Evolutionary conservation across 2,113 vertebrate genomes (phyloP), one percentile per base, ranked within the genome.

Genomic region (Nesogale talazaci): DNA sequence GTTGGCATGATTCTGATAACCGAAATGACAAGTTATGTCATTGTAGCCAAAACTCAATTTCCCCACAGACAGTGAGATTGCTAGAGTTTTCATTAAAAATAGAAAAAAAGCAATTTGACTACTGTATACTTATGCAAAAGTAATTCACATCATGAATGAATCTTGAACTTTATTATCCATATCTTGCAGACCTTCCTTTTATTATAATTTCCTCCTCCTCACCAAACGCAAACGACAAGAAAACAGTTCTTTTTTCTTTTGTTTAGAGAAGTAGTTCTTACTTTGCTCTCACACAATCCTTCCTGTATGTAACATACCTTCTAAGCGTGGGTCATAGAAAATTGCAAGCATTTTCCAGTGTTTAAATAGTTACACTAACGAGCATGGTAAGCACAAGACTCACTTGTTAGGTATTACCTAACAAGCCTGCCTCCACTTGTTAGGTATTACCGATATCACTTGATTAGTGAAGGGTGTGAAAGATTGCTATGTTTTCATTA

Each of bases 381-480:
- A 88, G n/a, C 19, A 20, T 89, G 81, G 63, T 76, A 63, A 67
- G 67, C 25, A 14, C 11, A 38, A 83, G 83, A 36, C 69, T 69
- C 82, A 79, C 92, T 92, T 96, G 92, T 91, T 90, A 57, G 89
- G 90, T 86, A 40, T 95, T 91, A 77, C 83, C 94, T 82, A 67
- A 80, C 78, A 42, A 96, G 75, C 91, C 77, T 97, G 94, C 31
- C 63, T 94, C 89, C 89, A 31, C 92, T 92, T 96, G 92, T 91
- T 90, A 57, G 89, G 90, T 86, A 40, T 95, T 91, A 77, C 83
- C 94, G 88, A 15, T 77, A 52, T 17, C 82, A 61, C 84, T 88
- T 93, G 74, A 67, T 72, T 15, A 85, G 42, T 79, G 56, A 77
- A 46, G 61, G 2, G 1, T 65, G 88, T 38, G 75, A 90, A 69